A percentile compares a stretch with the other conserved stretches of the same genome.
Conservation (phyloP, 1,140 invertebrate genomes). For the Drosophila rufa region DNA sequence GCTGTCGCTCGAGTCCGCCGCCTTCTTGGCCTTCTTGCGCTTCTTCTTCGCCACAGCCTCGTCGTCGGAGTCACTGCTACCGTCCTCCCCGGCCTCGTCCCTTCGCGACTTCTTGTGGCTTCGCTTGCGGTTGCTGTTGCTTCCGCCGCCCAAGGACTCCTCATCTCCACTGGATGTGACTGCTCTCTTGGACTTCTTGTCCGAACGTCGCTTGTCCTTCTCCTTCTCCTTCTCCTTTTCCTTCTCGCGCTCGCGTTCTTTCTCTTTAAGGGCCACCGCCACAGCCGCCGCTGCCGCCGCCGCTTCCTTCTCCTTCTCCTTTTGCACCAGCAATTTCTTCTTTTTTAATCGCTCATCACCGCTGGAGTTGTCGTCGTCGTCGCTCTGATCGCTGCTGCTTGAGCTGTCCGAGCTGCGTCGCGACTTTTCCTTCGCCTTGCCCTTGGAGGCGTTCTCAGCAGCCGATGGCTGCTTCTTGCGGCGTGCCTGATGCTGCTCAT, state of each 20-base stretch:
- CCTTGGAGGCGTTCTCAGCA: slow-evolving; percentile 20
- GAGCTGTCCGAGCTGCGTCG: slow-evolving; percentile 72
- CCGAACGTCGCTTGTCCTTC: slow-evolving; percentile 65
- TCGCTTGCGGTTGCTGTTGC: slow-evolving; percentile 58
- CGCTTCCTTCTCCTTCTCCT: slow-evolving; percentile 45
- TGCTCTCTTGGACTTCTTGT: slow-evolving; percentile 53
- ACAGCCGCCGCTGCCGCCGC: neutral
- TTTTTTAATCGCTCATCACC: slow-evolving; percentile 78
- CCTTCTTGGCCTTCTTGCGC: slow-evolving; percentile 85
- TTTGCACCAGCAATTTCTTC: slow-evolving; percentile 46
- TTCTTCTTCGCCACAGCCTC: slow-evolving; percentile 86
- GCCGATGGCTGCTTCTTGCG: slow-evolving; percentile 31
- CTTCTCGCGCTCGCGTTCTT: slow-evolving; percentile 32
- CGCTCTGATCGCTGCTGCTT: slow-evolving; percentile 81
- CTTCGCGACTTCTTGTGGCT: slow-evolving; percentile 81
- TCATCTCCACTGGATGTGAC: slow-evolving; percentile 39
- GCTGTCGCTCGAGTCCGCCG: slow-evolving; percentile 87
- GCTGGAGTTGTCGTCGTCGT: slow-evolving; percentile 58
- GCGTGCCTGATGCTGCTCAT: slow-evolving; percentile 47
- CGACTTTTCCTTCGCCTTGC: slow-evolving; percentile 61
- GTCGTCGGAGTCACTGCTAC: slow-evolving; percentile 82
- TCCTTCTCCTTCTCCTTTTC: slow-evolving; percentile 46
- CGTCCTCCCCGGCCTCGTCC: slow-evolving; percentile 72
- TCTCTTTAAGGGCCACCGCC: slow-evolving; percentile 40
- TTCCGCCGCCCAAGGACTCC: slow-evolving; percentile 14